phyloP scores from a whole-genome alignment of 2,113 vertebrate genomes.

The Pantherophis guttatus region DNA sequence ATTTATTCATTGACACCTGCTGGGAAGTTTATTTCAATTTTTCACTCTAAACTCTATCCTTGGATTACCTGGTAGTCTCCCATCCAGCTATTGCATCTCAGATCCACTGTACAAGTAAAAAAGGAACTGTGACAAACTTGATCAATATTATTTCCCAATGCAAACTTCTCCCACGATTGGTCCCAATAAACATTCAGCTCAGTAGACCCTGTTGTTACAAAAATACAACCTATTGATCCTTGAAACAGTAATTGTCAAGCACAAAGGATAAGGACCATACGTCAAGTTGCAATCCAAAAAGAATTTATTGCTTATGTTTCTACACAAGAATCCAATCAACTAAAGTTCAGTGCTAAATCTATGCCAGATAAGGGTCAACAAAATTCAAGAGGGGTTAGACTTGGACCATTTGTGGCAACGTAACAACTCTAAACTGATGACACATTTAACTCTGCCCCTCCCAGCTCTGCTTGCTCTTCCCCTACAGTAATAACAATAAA shows the following conservation, averaged over 20 bases:
- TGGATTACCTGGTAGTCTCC: background rate
- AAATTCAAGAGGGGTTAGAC: no score
- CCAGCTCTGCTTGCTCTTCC: no score
- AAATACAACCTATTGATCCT: background rate
- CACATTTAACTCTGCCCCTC: no score
- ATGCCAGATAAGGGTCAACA: no score
- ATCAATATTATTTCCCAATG: background rate
- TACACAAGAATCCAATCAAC: no score
- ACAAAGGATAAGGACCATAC: no score
- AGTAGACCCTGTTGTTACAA: background rate
- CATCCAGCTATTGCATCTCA: background rate
- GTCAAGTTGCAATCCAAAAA: no score
- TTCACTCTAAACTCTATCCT: background rate
- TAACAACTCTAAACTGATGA: no score
- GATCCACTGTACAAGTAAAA: background rate
- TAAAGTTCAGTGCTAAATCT: no score
- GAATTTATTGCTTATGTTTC: no score
- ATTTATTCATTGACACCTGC: background rate
- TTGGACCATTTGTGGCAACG: no score
- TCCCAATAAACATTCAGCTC: background rate
- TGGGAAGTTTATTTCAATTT: background rate
- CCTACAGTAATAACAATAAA: no score
- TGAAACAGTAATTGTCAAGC: background rate
- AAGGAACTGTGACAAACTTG: background rate
- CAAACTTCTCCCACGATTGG: background rate